Percentiles rank a stretch among this genome's conserved stretches.
These are phyloP conservation scores for Rhabdomys dilectus DNA, from an alignment of 2,113 vertebrate species.

Conservation along the genomic window DNA sequence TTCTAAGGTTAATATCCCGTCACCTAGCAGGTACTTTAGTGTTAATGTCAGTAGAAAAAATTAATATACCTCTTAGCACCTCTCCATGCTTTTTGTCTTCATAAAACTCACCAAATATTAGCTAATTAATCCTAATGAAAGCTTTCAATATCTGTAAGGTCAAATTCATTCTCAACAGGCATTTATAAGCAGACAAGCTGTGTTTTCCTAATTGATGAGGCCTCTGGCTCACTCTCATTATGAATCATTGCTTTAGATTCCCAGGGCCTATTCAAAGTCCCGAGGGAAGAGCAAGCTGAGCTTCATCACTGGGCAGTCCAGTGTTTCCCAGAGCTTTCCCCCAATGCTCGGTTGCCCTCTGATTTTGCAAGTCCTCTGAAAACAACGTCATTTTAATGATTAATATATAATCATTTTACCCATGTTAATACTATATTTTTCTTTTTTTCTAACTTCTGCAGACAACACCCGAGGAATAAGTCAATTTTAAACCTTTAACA, in stretches of 20 bases:
- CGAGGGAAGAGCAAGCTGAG: background rate
- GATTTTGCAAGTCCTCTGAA: background rate
- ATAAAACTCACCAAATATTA: conserved; percentile 62
- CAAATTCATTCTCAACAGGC: fast-evolving
- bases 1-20: conserved; percentile 34
- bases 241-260: conserved; percentile 39
- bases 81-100: conserved; percentile 37
- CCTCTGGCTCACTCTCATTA: background rate
- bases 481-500: background rate
- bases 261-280: conserved; percentile 6
- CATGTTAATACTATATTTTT: conserved; percentile 2
- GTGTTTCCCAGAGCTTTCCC: background rate
- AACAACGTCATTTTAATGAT: background rate
- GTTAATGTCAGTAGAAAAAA: conserved; percentile 51
- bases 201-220: conserved; percentile 48
- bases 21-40: conserved; percentile 33
- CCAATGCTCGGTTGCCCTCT: background rate
- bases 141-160: background rate
- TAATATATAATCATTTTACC: background rate
- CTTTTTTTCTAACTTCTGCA: background rate
- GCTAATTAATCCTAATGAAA: conserved; percentile 64
- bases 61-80: conserved; percentile 7
- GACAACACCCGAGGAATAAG: background rate
- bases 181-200: conserved; percentile 57
- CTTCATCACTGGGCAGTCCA: background rate